Conservation (phyloP, 1,140 invertebrate species). For the Notospermus geniculatus region DNA sequence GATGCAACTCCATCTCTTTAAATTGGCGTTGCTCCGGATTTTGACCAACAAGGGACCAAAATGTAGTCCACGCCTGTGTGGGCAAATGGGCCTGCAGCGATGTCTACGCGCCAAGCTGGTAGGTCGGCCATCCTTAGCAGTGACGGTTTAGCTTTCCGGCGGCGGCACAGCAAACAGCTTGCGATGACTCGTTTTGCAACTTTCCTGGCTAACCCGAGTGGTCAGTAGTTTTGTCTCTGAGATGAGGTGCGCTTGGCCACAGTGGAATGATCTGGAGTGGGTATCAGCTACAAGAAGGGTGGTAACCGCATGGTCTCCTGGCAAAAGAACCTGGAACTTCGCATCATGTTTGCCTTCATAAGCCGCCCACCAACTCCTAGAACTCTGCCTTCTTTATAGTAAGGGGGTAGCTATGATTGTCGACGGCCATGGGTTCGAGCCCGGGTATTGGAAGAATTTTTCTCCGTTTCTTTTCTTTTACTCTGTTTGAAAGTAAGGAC, state of each 20-base stretch:
- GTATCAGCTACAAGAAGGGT: background rate
- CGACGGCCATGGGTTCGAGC: too few species aligned
- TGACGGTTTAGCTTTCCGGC: background rate
- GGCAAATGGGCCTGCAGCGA: too few species aligned
- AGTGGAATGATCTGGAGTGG: background rate
- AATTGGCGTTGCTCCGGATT: background rate
- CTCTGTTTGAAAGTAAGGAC: too few species aligned
- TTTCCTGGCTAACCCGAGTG: background rate
- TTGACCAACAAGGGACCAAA: slow-evolving; percentile 1
- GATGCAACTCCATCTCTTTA: slow-evolving; percentile 17
- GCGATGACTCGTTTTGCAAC: background rate
- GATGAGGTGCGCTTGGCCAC: background rate
- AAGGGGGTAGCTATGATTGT: too few species aligned
- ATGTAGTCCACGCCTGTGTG: too few species aligned
- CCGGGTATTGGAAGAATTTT: too few species aligned
- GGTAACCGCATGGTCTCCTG: background rate
- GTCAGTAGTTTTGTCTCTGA: slow-evolving; percentile 4
- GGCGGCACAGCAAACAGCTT: background rate
- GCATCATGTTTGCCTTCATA: background rate
- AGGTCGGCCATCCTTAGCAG: background rate
- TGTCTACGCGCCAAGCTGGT: too few species aligned
- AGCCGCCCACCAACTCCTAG: background rate
- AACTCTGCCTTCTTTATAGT: too few species aligned
- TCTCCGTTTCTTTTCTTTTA: too few species aligned
- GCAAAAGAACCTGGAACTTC: slow-evolving; percentile 7